phyloP scores from a whole-genome alignment of 2,888 invertebrate genomes.

The Sminthurides aquaticus region DNA sequence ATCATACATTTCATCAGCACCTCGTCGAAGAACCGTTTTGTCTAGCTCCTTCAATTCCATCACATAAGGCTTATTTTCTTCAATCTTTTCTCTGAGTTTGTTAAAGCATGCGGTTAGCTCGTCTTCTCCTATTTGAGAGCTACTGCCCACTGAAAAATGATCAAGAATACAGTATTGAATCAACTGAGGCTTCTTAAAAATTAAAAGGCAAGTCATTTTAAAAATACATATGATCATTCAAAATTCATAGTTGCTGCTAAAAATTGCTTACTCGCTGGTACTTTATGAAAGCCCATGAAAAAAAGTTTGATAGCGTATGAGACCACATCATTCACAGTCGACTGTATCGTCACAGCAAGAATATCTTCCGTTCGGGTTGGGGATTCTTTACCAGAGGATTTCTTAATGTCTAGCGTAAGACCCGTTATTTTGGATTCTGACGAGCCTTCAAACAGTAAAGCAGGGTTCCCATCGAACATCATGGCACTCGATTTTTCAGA shows the following conservation, averaged over 20 bases:
- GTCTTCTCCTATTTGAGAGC: slow-evolving; percentile 21
- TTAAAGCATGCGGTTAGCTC: slow-evolving; percentile 27
- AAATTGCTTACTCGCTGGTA: background rate
- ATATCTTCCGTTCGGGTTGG: background rate
- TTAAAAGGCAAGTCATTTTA: background rate
- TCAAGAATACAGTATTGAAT: too few species aligned
- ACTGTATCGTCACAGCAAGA: background rate
- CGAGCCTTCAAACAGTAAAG: too few species aligned
- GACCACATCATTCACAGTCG: background rate
- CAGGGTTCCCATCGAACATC: background rate
- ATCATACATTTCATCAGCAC: slow-evolving; percentile 18
- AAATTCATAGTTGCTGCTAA: background rate
- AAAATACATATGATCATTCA: background rate
- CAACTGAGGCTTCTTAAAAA: background rate
- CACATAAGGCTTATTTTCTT: slow-evolving; percentile 21
- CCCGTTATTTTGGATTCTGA: too few species aligned
- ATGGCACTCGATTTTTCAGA: background rate
- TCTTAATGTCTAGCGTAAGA: too few species aligned
- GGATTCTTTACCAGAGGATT: too few species aligned
- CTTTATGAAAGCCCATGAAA: background rate
- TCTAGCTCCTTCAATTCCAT: slow-evolving; percentile 8
- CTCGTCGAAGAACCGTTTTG: slow-evolving; percentile 23
- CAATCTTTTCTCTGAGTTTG: slow-evolving; percentile 16
- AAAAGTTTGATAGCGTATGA: background rate
- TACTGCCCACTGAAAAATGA: too few species aligned